phyloP scores from a whole-genome alignment of 2,888 invertebrate species.

The Apomyelois bistriatella region DNA sequence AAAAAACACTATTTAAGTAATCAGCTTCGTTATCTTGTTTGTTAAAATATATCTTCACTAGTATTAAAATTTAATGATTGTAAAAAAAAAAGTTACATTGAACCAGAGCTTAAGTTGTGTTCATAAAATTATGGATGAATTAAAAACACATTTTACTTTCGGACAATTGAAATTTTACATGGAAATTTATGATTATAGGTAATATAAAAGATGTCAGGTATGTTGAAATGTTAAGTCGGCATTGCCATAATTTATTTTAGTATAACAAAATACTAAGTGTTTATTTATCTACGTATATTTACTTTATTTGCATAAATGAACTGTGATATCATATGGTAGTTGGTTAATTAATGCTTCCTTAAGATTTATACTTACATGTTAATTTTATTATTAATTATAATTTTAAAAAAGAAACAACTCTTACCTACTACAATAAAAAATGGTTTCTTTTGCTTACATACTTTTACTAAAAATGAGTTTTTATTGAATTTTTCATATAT shows the following conservation, averaged over 20 bases:
- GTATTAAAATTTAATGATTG: too few relatives aligned
- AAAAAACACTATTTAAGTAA: too few relatives aligned
- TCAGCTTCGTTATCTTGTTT: too few relatives aligned
- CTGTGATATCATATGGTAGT: slow-evolving; percentile 78
- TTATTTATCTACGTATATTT: slow-evolving; percentile 36
- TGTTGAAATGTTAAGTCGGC: slow-evolving; percentile 30
- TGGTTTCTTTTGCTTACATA: not conserved
- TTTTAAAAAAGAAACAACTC: not conserved
- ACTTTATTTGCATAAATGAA: slow-evolving; percentile 78
- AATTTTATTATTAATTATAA: slow-evolving; percentile 16
- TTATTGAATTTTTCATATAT: too few relatives aligned
- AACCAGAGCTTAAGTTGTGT: slow-evolving; percentile 11
- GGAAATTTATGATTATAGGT: too few relatives aligned
- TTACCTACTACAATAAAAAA: not conserved
- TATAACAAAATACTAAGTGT: slow-evolving; percentile 11
- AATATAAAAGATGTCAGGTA: slow-evolving; percentile 21
- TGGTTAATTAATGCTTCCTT: slow-evolving; percentile 65
- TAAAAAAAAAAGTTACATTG: not conserved
- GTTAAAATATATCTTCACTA: too few relatives aligned
- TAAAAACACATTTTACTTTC: slow-evolving; percentile 30
- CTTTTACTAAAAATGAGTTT: not conserved
- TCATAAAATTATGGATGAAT: slow-evolving; percentile 8
- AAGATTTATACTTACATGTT: slow-evolving; percentile 31
- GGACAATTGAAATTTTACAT: slow-evolving; percentile 30
- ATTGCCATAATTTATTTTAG: slow-evolving; percentile 15